These are phyloP conservation scores for Acanthurus leucopareius DNA, from an alignment of 2,797 vertebrate genomes.

Conservation along the genomic window DNA sequence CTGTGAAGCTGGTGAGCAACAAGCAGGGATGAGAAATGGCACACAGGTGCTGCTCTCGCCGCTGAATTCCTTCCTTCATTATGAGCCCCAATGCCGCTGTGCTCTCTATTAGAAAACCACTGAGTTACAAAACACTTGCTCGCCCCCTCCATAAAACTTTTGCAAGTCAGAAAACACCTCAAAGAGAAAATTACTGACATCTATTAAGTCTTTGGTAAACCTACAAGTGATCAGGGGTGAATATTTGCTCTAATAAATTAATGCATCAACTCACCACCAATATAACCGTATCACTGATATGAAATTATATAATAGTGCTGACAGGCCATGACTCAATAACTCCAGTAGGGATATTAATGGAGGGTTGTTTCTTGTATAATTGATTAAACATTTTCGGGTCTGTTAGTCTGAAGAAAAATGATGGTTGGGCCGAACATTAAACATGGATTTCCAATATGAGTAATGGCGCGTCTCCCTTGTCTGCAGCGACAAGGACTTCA, in stretches of 20 bases:
- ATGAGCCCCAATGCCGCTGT: conserved; percentile 19
- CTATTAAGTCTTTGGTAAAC: conserved; percentile 2
- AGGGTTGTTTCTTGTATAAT: conserved; percentile 70
- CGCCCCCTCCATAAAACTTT: conserved; percentile 2
- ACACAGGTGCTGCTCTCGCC: conserved; percentile 77
- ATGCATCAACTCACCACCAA: conserved; percentile 24
- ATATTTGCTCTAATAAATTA: neutral
- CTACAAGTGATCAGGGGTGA: conserved; percentile 10
- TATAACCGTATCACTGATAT: conserved; percentile 21
- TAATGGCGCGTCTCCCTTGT: conserved; percentile 54
- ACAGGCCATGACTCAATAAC: conserved; percentile 65
- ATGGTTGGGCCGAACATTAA: conserved; percentile 63
- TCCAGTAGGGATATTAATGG: conserved; percentile 64
- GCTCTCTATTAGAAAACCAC: conserved; percentile 19
- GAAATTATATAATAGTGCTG: conserved; percentile 54
- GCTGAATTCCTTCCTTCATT: conserved; percentile 67
- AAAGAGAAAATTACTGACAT: neutral
- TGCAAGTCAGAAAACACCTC: conserved; percentile 18
- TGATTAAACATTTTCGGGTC: conserved; percentile 80
- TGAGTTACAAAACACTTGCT: conserved; percentile 23
- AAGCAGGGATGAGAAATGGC: conserved; percentile 82
- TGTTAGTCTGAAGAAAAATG: conserved; percentile 75
- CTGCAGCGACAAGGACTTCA: conserved; percentile 36
- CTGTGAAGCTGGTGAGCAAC: conserved; percentile 52
- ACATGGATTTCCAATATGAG: conserved; percentile 81